phyloP scores from a whole-genome alignment of 2,888 invertebrate genomes.

The Sesia bembeciformis region DNA sequence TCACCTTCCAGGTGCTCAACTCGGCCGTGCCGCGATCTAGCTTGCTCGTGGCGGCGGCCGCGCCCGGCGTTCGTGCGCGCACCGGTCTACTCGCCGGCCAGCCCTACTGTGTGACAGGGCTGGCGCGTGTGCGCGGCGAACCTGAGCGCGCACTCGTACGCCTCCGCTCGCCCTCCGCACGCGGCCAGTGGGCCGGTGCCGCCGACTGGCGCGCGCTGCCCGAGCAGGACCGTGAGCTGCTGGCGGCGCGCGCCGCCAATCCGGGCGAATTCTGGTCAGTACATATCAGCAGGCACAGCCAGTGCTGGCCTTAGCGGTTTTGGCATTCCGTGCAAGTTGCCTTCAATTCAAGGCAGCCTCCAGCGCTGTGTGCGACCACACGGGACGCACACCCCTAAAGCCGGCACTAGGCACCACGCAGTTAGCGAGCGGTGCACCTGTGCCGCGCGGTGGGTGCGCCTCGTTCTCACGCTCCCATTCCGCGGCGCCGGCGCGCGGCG shows the following conservation, averaged over 20 bases:
- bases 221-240: constrained; percentile 76
- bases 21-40: constrained; percentile 82
- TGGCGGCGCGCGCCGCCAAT: constrained; percentile 75
- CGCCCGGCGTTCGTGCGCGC: constrained; percentile 4
- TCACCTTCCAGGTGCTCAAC: constrained; percentile 79
- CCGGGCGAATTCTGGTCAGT: constrained; percentile 81
- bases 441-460: too few relatives aligned
- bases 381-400: too few relatives aligned
- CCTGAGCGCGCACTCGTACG: constrained; percentile 53
- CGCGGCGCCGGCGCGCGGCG: not conserved
- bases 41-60: constrained; percentile 76
- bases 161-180: constrained; percentile 36
- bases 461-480: constrained; percentile 5
- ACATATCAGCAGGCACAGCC: not conserved
- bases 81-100: constrained; percentile 79
- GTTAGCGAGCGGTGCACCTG: not conserved
- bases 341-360: too few relatives aligned
- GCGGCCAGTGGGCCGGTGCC: constrained; percentile 80
- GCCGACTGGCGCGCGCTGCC: constrained; percentile 81
- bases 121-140: constrained; percentile 75
- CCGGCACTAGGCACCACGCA: too few relatives aligned
- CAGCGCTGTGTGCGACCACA: too few relatives aligned
- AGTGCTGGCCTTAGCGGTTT: too few relatives aligned
- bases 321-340: too few relatives aligned
- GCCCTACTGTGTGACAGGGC: constrained; percentile 81